Conservation (phyloP, 2,797 vertebrate species). For the Falco concolor region DNA sequence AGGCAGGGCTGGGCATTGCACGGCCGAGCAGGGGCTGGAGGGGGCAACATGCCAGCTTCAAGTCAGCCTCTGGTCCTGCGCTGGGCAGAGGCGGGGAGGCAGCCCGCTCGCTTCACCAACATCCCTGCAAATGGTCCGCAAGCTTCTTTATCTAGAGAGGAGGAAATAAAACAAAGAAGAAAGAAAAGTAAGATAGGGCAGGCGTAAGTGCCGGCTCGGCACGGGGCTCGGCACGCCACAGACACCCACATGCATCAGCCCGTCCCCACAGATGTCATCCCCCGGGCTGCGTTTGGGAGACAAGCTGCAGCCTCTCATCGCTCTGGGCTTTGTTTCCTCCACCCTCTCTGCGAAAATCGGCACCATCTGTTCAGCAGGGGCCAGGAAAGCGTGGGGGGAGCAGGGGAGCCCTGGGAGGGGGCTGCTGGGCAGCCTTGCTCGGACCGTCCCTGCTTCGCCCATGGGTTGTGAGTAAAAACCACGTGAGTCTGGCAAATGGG, state of each 20-base stretch:
- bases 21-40: not conserved
- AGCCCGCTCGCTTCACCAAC: not conserved
- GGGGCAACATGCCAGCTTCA: not conserved
- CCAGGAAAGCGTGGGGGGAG: not conserved
- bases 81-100: not conserved
- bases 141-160: conserved; percentile 45
- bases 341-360: not conserved
- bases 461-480: fast-evolving
- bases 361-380: not conserved
- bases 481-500: fast-evolving
- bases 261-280: conserved; percentile 4
- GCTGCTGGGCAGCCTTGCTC: not conserved
- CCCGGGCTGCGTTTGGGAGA: not conserved
- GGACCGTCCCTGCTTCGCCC: fast-evolving
- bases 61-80: not conserved
- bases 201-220: not conserved
- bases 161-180: not conserved
- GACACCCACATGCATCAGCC: not conserved
- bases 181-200: not conserved
- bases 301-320: not conserved
- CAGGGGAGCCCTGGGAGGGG: not conserved
- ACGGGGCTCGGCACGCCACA: not conserved
- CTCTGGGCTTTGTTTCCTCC: conserved; percentile 8
- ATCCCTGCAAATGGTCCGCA: not conserved
- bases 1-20: not conserved